phyloP scores from a whole-genome alignment of 2,113 vertebrate species.

The Xiphophorus maculatus region DNA sequence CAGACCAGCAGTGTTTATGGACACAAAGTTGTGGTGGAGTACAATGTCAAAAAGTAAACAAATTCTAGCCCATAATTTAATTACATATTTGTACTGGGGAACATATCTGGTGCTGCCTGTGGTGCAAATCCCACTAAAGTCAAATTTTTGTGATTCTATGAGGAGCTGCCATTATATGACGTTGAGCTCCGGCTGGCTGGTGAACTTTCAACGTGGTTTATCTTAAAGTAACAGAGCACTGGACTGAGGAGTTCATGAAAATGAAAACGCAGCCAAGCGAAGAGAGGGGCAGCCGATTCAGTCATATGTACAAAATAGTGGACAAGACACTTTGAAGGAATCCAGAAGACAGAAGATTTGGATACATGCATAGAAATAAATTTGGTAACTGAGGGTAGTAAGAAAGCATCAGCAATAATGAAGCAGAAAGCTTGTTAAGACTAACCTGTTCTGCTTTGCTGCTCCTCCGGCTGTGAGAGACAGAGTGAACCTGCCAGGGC shows the following conservation, averaged over 20 bases:
- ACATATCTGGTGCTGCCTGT: not conserved
- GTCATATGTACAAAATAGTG: not conserved
- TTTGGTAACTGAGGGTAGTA: not conserved
- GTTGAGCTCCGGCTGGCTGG: slow-evolving; percentile 32
- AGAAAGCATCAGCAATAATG: not conserved
- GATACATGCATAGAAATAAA: not conserved
- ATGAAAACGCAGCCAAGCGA: not conserved
- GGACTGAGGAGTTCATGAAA: not conserved
- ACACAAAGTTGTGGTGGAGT: not conserved
- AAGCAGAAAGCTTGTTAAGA: not conserved
- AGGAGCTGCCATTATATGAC: too few relatives aligned
- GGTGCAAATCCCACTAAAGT: not conserved
- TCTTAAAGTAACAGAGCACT: slow-evolving; percentile 14
- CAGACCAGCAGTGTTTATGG: too few relatives aligned
- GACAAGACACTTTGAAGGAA: too few relatives aligned
- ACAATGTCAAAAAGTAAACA: not conserved
- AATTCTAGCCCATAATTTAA: not conserved
- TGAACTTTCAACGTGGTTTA: slow-evolving; percentile 15
- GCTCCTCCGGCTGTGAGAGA: slow-evolving; percentile 82
- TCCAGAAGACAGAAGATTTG: too few relatives aligned
- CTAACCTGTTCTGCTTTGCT: slow-evolving; percentile 84
- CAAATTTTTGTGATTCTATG: not conserved
- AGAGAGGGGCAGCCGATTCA: not conserved
- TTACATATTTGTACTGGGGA: not conserved
- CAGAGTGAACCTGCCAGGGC: slow-evolving; percentile 88